Evolutionary conservation across 2,888 invertebrate species (phyloP).

Genomic region (Crioceris asparagi): DNA sequence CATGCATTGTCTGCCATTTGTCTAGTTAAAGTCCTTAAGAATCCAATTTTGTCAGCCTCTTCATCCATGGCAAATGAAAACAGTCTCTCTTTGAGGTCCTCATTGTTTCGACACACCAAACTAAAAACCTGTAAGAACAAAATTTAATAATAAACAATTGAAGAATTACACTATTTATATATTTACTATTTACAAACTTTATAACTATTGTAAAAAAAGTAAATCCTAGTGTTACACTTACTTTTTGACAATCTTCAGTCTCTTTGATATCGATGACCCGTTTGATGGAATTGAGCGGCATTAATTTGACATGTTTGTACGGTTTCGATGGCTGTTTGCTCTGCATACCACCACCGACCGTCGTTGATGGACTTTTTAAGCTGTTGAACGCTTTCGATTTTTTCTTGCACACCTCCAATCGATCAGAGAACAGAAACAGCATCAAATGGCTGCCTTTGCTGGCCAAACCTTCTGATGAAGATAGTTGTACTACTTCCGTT

Average conservation of each 20-base stretch:
- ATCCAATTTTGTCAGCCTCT: constrained; percentile 68
- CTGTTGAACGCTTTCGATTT: constrained; percentile 66
- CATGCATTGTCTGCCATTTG: constrained; percentile 89
- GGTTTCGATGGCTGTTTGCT: constrained; percentile 61
- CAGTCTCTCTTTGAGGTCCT: constrained; percentile 76
- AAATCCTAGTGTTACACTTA: no score
- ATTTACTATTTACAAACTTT: no score
- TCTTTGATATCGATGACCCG: constrained; percentile 85
- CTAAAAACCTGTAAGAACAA: constrained; percentile 50
- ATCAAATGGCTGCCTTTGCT: constrained; percentile 74
- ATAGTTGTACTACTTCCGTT: constrained; percentile 80
- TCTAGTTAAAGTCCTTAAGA: constrained; percentile 73
- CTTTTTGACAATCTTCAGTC: constrained; percentile 75
- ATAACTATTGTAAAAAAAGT: no score
- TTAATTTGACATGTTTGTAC: constrained; percentile 82
- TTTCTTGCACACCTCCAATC: constrained; percentile 84
- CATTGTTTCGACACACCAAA: constrained; percentile 75
- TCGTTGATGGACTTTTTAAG: constrained; percentile 54
- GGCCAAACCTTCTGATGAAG: constrained; percentile 59
- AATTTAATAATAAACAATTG: no score
- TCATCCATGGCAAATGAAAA: constrained; percentile 84
- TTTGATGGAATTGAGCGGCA: constrained; percentile 81
- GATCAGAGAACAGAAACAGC: constrained; percentile 89
- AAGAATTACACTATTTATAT: no score
- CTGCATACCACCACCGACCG: constrained; percentile 22